A percentile compares a stretch with the other conserved stretches of the same genome.
Conservation (phyloP, 37 sponge, comb jelly and placozoan species). For the Ianthella basta region DNA sequence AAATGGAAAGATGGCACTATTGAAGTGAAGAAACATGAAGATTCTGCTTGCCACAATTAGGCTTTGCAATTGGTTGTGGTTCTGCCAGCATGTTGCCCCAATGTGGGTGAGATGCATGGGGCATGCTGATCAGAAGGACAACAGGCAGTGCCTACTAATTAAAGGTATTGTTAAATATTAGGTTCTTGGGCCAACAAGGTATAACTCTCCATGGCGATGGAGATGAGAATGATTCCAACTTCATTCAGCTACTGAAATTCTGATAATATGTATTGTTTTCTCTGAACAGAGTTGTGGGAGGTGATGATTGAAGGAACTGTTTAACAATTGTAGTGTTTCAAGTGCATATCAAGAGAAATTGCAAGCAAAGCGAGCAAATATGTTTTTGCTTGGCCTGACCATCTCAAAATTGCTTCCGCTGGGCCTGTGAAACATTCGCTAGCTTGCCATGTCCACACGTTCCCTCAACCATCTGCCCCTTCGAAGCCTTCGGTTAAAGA, state of each 20-base stretch:
- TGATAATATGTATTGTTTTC: too few relatives aligned
- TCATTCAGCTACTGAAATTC: slow-evolving; percentile 51
- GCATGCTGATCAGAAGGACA: slow-evolving; percentile 41
- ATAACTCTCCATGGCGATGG: slow-evolving; percentile 34
- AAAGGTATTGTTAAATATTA: slow-evolving; percentile 48
- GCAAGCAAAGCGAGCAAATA: too few relatives aligned
- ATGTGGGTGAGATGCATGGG: slow-evolving; percentile 53
- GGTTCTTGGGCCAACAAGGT: slow-evolving; percentile 73
- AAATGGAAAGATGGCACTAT: slow-evolving; percentile 48
- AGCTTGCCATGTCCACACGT: too few relatives aligned
- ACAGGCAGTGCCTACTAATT: slow-evolving; percentile 53
- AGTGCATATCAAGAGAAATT: too few relatives aligned
- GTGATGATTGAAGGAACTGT: too few relatives aligned
- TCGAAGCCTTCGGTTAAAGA: too few relatives aligned
- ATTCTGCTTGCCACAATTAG: slow-evolving; percentile 37
- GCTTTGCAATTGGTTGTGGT: slow-evolving; percentile 29
- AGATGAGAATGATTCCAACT: slow-evolving; percentile 44
- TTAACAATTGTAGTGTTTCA: too few relatives aligned
- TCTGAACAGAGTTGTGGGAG: too few relatives aligned
- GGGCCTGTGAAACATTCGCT: too few relatives aligned
- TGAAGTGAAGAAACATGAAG: slow-evolving; percentile 33
- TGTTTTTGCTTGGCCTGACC: too few relatives aligned
- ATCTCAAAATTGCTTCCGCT: too few relatives aligned
- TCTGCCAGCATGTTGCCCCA: slow-evolving; percentile 24
- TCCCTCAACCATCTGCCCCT: too few relatives aligned